These are phyloP conservation scores for Lophotis ruficrista DNA, from an alignment of 2,113 vertebrate species.

Conservation along the genomic window DNA sequence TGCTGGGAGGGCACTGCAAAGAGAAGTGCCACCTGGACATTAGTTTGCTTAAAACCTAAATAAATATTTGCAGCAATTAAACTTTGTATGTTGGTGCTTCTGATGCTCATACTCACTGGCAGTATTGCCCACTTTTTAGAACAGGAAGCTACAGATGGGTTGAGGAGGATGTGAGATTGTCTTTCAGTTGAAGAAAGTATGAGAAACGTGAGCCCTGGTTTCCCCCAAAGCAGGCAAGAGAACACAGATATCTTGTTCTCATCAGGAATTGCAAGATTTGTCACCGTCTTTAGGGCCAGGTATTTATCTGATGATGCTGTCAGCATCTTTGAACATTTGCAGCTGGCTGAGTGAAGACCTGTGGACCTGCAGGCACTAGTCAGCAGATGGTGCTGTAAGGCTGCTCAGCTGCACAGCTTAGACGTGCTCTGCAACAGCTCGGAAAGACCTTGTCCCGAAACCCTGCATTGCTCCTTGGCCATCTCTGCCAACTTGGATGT, in stretches of 20 bases:
- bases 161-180: background rate
- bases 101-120: background rate
- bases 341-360: background rate
- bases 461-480: background rate
- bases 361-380: background rate
- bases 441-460: background rate
- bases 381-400: conserved; percentile 51
- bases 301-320: background rate
- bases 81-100: background rate
- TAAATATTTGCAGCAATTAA: background rate
- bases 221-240: background rate
- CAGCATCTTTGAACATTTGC: background rate
- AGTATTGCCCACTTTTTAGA: background rate
- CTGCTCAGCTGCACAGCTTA: background rate
- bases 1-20: background rate
- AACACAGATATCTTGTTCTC: no score
- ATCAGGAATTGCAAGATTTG: background rate
- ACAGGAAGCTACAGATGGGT: background rate
- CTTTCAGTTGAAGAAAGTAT: background rate
- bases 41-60: background rate
- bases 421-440: background rate
- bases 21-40: background rate
- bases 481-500: background rate
- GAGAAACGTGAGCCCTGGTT: background rate
- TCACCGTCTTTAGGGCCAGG: background rate